phyloP scores from a whole-genome alignment of 2,888 invertebrate genomes.

The Lepetodrilus schrolli region DNA sequence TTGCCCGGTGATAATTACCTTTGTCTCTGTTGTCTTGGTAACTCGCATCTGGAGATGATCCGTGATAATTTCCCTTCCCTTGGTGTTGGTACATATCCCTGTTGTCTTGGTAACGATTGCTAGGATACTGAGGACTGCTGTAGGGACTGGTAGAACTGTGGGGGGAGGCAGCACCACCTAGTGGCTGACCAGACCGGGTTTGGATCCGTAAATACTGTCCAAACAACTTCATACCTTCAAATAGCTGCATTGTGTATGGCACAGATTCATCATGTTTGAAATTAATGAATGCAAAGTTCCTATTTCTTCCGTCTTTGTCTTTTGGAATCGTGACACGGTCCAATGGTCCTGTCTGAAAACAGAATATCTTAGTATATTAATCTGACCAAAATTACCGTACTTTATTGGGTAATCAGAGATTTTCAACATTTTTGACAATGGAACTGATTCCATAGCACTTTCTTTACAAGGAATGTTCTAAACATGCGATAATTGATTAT shows the following conservation, averaged over 20 bases:
- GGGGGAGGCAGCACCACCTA: neutral
- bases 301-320: slow-evolving; percentile 82
- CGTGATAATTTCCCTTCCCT: neutral
- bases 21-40: neutral
- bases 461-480: too few relatives aligned
- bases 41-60: neutral
- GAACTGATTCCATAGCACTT: too few relatives aligned
- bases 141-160: slow-evolving; percentile 8
- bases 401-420: too few relatives aligned
- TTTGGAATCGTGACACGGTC: slow-evolving; percentile 85
- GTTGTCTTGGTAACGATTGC: neutral
- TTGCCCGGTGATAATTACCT: neutral
- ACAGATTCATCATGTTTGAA: slow-evolving; percentile 86
- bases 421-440: too few relatives aligned
- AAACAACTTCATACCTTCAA: slow-evolving; percentile 83
- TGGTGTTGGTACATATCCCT: neutral
- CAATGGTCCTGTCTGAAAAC: slow-evolving; percentile 84
- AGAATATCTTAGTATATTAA: too few relatives aligned
- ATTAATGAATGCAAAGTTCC: slow-evolving; percentile 85
- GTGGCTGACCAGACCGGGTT: slow-evolving; percentile 48
- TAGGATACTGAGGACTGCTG: slow-evolving; percentile 6
- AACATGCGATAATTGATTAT: too few relatives aligned
- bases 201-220: slow-evolving; percentile 74
- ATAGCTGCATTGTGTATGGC: slow-evolving; percentile 84
- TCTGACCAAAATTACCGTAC: too few relatives aligned